Evolutionary conservation across 2,113 vertebrate genomes (phyloP).

Genomic region (Prietella phreatophila): DNA sequence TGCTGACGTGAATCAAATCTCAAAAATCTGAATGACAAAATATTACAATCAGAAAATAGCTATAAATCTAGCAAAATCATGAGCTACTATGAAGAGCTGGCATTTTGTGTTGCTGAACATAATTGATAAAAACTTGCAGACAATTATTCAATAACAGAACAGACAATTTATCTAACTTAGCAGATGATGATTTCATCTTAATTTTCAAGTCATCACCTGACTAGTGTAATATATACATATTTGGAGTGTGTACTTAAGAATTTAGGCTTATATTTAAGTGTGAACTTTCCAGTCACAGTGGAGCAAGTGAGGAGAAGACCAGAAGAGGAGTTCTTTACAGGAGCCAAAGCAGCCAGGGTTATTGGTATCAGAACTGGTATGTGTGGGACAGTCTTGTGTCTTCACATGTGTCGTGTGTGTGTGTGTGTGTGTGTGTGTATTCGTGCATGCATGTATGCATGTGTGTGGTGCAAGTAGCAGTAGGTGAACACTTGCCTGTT

Average conservation of each 20-base stretch:
- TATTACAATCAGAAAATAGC: neutral
- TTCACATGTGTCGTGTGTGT: neutral
- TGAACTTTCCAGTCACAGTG: neutral
- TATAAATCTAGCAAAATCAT: neutral
- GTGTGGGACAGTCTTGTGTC: neutral
- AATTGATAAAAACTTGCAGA: neutral
- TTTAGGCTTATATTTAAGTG: neutral
- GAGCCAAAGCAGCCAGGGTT: slow-evolving; percentile 15
- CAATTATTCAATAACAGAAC: neutral
- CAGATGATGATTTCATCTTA: neutral
- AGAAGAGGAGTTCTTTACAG: slow-evolving; percentile 44
- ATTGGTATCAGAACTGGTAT: slow-evolving; percentile 14
- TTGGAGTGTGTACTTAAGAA: neutral
- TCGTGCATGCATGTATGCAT: neutral
- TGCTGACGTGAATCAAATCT: neutral
- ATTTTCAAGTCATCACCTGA: neutral
- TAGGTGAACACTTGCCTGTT: slow-evolving; percentile 72
- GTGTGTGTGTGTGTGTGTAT: slow-evolving; percentile 15
- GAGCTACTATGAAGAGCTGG: neutral
- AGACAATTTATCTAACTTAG: neutral
- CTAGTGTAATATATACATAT: neutral
- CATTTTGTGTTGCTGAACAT: neutral
- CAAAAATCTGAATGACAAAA: neutral
- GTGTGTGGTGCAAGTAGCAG: neutral
- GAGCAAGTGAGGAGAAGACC: slow-evolving; percentile 27